Conservation (phyloP, 2,797 vertebrate genomes). For the Arnoldichthys spilopterus region DNA sequence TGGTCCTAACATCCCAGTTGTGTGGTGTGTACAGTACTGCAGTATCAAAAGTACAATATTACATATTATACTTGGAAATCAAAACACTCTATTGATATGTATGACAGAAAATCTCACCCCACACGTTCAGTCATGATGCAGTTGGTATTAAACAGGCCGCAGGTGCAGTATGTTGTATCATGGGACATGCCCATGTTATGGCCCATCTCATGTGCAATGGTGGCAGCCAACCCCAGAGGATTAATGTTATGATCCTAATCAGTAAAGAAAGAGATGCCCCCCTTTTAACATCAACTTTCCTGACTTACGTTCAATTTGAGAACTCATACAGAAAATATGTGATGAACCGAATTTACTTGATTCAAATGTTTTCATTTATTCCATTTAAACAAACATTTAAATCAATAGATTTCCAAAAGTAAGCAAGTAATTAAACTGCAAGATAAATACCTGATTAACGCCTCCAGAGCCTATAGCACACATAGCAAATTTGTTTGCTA, state of each 20-base stretch:
- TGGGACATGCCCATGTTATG: slow-evolving; percentile 94
- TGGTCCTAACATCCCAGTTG: too few relatives aligned
- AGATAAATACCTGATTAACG: slow-evolving; percentile 88
- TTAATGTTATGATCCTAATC: slow-evolving; percentile 84
- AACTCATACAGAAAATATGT: neutral
- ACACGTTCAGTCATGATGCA: slow-evolving; percentile 87
- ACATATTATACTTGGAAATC: too few relatives aligned
- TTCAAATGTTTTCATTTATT: too few relatives aligned
- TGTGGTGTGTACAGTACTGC: too few relatives aligned
- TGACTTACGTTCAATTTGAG: neutral
- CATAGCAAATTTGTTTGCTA: slow-evolving; percentile 87
- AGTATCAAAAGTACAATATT: too few relatives aligned
- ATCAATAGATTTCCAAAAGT: too few relatives aligned
- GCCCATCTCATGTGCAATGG: slow-evolving; percentile 94
- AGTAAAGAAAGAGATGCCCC: neutral
- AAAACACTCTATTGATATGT: neutral
- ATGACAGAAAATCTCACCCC: slow-evolving; percentile 66
- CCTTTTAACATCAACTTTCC: neutral
- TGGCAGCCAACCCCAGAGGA: slow-evolving; percentile 84
- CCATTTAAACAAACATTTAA: too few relatives aligned
- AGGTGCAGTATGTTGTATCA: slow-evolving; percentile 80
- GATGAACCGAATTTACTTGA: too few relatives aligned
- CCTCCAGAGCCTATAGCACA: slow-evolving; percentile 82
- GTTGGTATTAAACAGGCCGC: slow-evolving; percentile 65
- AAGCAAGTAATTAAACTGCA: too few relatives aligned